Percentiles rank a stretch among this genome's conserved stretches.
phyloP scores from a whole-genome alignment of 1,140 invertebrate species.

The Glossosoma conforme region DNA sequence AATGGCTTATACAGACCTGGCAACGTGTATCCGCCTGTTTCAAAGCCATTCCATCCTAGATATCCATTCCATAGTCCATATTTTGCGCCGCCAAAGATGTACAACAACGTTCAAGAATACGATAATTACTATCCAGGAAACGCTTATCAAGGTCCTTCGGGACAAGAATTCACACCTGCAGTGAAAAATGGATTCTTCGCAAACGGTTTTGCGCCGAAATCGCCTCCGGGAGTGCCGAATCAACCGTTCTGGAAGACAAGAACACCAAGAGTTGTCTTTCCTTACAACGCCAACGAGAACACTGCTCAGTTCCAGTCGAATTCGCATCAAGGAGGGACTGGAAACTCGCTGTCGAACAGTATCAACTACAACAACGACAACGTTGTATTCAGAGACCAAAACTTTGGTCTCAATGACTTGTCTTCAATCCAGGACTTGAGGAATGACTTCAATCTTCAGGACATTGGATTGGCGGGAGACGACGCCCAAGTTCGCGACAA shows the following conservation, averaged over 20 bases:
- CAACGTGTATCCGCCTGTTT: conserved; percentile 5
- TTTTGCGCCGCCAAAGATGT: conserved; percentile 22
- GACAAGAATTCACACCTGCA: conserved; percentile 34
- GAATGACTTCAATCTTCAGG: conserved; percentile 52
- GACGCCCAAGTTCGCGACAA: conserved; percentile 42
- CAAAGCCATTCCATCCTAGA: conserved; percentile 19
- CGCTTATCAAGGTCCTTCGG: conserved; percentile 33
- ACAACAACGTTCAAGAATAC: conserved; percentile 39
- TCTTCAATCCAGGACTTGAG: conserved; percentile 45
- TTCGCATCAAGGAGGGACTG: conserved; percentile 41
- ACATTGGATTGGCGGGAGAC: conserved; percentile 47
- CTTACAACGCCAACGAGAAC: conserved; percentile 40
- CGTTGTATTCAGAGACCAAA: conserved; percentile 56
- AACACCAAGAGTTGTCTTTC: conserved; percentile 54
- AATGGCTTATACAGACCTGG: neutral
- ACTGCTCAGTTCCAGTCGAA: conserved; percentile 45
- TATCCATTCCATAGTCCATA: conserved; percentile 22
- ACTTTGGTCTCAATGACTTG: conserved; percentile 52
- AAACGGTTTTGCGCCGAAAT: conserved; percentile 18
- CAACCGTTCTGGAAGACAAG: conserved; percentile 44
- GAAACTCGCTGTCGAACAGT: conserved; percentile 35
- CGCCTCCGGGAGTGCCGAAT: neutral
- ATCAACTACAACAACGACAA: conserved; percentile 49
- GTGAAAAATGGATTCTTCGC: conserved; percentile 37
- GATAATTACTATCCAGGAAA: conserved; percentile 35